Conservation (phyloP, 2,113 vertebrate species). For the Pithys albifrons region DNA sequence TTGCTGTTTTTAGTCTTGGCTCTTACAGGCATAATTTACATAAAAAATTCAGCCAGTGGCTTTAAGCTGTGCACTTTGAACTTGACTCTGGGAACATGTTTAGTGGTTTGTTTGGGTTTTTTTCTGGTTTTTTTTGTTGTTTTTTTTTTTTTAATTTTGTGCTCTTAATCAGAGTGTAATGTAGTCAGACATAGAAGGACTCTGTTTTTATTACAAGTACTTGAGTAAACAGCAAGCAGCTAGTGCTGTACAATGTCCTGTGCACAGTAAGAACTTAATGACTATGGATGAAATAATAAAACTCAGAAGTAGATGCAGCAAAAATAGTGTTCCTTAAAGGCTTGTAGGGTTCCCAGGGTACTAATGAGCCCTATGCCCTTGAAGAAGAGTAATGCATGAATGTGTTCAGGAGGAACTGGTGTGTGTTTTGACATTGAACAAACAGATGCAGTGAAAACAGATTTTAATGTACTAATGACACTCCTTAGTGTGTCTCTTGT, state of each 20-base stretch:
- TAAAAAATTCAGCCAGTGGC: neutral
- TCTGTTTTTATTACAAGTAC: neutral
- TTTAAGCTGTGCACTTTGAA: neutral
- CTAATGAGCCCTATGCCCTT: neutral
- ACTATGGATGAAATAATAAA: neutral
- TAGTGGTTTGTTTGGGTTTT: neutral
- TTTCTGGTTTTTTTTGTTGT: neutral
- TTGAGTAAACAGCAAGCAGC: constrained; percentile 5
- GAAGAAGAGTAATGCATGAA: neutral
- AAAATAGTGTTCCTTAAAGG: neutral
- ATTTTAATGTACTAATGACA: neutral
- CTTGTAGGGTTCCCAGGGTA: neutral
- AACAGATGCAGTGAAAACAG: neutral
- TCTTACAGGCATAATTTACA: neutral
- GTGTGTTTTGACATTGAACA: neutral
- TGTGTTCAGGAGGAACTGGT: neutral
- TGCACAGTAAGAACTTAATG: neutral
- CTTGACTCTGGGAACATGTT: neutral
- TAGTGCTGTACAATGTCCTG: neutral
- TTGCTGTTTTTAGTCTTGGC: neutral
- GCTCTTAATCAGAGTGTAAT: neutral
- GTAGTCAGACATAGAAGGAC: neutral
- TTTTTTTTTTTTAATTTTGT: neutral
- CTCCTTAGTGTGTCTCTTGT: neutral
- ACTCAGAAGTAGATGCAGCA: neutral